Conservation (phyloP, 2,113 vertebrate species). For the Grammomys dolichurus region DNA sequence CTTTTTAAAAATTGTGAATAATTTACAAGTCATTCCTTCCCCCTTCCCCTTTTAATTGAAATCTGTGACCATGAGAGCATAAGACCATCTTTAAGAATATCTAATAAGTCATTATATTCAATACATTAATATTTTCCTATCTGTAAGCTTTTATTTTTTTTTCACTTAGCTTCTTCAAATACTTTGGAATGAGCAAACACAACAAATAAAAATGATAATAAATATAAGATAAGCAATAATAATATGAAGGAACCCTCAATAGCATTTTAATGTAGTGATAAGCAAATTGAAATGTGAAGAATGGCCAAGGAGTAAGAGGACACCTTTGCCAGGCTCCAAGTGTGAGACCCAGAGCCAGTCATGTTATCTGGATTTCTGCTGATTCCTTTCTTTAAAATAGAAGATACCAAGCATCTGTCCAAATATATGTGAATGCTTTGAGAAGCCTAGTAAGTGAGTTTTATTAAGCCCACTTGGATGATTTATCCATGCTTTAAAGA, state of each 20-base stretch:
- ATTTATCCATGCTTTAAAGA: neutral
- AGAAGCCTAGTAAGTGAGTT: neutral
- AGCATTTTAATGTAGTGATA: neutral
- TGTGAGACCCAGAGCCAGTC: neutral
- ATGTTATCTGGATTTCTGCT: neutral
- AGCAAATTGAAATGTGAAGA: neutral
- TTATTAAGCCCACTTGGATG: neutral
- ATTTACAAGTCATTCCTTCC: neutral
- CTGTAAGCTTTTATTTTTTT: neutral
- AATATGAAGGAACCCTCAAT: neutral
- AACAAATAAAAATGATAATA: neutral
- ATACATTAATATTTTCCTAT: neutral
- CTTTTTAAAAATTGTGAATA: neutral
- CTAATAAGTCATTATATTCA: neutral
- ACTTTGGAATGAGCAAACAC: neutral
- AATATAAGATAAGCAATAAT: conserved; percentile 28
- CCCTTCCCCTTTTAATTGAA: neutral
- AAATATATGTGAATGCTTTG: neutral
- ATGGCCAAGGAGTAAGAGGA: neutral
- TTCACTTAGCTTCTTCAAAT: neutral
- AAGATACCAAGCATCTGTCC: neutral
- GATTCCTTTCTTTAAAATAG: neutral
- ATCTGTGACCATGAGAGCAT: neutral
- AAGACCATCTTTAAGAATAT: neutral
- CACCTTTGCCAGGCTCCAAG: neutral